Conservation (phyloP, 2,797 vertebrate species). For the Buceros bicornis region DNA sequence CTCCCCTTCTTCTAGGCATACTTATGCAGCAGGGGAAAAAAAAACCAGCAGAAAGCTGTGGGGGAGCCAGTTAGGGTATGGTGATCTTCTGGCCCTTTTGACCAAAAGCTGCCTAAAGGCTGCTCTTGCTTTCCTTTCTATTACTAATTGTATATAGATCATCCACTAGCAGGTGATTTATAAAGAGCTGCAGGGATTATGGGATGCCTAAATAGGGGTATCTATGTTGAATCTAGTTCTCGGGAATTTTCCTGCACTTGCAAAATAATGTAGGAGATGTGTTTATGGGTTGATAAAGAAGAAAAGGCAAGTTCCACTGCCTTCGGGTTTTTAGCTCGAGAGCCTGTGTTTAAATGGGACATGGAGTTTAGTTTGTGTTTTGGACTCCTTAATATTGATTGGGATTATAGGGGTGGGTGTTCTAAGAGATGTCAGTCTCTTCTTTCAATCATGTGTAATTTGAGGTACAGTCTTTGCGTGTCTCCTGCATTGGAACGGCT, state of each 20-base stretch:
- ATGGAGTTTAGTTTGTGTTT: background rate
- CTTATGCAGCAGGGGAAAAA: background rate
- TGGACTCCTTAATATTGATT: background rate
- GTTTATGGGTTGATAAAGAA: background rate
- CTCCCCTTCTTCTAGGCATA: background rate
- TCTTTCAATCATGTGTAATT: background rate
- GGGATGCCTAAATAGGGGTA: background rate
- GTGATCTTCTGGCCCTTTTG: background rate
- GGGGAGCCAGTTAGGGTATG: accelerated
- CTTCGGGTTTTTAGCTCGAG: background rate
- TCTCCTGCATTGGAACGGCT: background rate
- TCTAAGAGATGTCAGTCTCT: background rate
- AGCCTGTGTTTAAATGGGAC: background rate
- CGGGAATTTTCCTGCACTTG: background rate
- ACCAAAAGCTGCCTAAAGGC: background rate
- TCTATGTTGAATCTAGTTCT: background rate
- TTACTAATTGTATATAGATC: background rate
- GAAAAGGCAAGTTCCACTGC: background rate
- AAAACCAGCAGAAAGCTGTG: background rate
- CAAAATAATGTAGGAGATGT: background rate
- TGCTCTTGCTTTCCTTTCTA: background rate
- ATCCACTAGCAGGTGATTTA: background rate
- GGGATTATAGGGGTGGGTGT: background rate
- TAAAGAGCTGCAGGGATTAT: background rate
- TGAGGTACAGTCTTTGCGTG: accelerated